Base-by-base conservation (phyloP, 1,140 invertebrate genomes). In the Macrotrachela quadricornifera region DNA sequence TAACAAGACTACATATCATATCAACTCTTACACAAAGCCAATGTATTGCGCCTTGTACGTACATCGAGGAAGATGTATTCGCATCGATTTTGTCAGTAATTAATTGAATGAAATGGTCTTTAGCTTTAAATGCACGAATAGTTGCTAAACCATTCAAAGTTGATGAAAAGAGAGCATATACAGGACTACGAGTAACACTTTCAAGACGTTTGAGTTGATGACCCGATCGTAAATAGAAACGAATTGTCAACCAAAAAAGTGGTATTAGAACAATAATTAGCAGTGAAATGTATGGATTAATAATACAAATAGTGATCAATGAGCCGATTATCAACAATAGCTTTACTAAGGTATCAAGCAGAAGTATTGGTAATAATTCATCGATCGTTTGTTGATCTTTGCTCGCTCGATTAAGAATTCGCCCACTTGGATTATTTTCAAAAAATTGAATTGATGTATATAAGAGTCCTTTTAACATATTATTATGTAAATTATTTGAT, bases 161-260 rank as follows among this genome's bases (percentile, higher is more conserved):
- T 95, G 87, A 54, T 80, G 83, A 62, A 94, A 87, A 95, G 71
- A 95, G 88, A 10, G 80, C 80, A 64, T 92, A 94, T 0, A 94
- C 73, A 0, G 87, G 87, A 0, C 86, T 91, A 13, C 94, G 69
- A 0, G 84, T 80, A 21, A 83, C 75, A 62, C 83, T 86, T 14
- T 80, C 79, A 16, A 96, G 70, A n/a, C 91, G 73, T 65, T 91
- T 91, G 8, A 96, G 70, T 69, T 95, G 87, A 42, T 90, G 73
- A 1, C 87, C 92, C 0, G 88, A 85, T 56, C 80, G 72, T 40
- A 90, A 74, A 59, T 75, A 76, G 58, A 73, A 73, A 61, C 68
- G 72, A 59, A 40, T 60, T 55, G 15, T 43, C 8, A 2, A 4
- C 21, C 21, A 30, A 30, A 30, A 4, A 4, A 30, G 2, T 30